Conservation (phyloP, 30 jellyfish, hydroid and myxozoan species). For the Morbakka virulenta region DNA sequence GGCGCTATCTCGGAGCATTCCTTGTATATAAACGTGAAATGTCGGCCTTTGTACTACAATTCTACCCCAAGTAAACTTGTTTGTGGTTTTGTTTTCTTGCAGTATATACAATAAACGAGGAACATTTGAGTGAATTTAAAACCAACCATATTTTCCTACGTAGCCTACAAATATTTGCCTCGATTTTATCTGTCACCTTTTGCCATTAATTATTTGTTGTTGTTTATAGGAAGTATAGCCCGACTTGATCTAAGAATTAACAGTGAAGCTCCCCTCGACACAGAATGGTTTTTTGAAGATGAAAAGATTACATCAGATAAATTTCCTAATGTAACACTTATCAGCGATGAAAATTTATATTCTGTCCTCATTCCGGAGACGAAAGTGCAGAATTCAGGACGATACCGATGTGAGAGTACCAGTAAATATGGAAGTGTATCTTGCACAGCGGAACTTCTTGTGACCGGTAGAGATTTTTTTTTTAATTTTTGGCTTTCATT, state of each 20-base stretch:
- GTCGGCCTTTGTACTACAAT: no score
- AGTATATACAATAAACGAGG: no score
- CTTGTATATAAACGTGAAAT: no score
- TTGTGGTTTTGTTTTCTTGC: no score
- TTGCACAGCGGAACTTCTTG: constrained; percentile 62
- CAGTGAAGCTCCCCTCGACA: constrained; percentile 31
- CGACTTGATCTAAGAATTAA: constrained; percentile 62
- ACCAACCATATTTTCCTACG: no score
- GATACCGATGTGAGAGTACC: constrained; percentile 48
- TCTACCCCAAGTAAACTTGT: no score
- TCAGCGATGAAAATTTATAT: constrained; percentile 64
- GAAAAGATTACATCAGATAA: constrained; percentile 43
- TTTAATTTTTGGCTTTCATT: no score
- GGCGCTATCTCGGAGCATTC: no score
- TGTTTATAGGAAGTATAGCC: constrained; percentile 45
- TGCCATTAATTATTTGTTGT: no score
- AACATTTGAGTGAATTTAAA: no score
- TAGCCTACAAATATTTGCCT: no score
- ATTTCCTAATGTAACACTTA: constrained; percentile 52
- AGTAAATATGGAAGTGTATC: constrained; percentile 56
- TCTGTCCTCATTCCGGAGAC: constrained; percentile 81
- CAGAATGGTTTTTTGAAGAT: constrained; percentile 65
- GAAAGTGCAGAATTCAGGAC: constrained; percentile 49
- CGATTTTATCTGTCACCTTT: no score
- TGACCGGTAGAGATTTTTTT: constrained; percentile 51